phyloP scores from a whole-genome alignment of 1,140 invertebrate genomes.

The Cyclina sinensis region DNA sequence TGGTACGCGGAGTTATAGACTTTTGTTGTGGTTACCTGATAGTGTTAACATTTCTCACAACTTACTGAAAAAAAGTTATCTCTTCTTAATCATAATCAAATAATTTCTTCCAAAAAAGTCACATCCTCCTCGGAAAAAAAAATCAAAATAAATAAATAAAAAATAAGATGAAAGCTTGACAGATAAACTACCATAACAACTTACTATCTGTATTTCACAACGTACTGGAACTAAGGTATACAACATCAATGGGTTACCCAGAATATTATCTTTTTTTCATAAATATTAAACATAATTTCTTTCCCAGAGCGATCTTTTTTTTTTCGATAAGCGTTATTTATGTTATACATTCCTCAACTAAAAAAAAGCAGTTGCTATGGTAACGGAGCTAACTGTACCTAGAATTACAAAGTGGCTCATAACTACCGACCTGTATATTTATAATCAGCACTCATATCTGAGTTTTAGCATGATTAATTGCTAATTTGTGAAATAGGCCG shows the following conservation, averaged over 20 bases:
- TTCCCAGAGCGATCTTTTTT: constrained; percentile 3
- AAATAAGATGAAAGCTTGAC: too few species aligned
- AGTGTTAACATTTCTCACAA: too few species aligned
- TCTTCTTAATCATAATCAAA: too few species aligned
- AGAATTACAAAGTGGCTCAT: constrained; percentile 17
- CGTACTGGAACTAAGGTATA: too few species aligned
- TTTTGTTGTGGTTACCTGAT: too few species aligned
- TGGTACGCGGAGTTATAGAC: too few species aligned
- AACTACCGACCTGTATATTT: constrained; percentile 2
- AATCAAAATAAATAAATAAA: background rate
- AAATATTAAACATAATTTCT: background rate
- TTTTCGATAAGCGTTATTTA: constrained; percentile 9
- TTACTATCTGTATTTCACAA: too few species aligned
- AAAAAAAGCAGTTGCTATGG: background rate
- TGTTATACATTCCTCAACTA: constrained; percentile 48
- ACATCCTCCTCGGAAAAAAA: background rate
- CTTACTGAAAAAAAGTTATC: too few species aligned
- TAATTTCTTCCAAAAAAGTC: too few species aligned
- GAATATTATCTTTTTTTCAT: background rate
- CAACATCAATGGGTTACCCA: background rate
- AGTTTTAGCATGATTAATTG: background rate
- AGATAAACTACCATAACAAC: too few species aligned
- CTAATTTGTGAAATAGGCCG: constrained; percentile 1
- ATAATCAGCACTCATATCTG: constrained; percentile 2
- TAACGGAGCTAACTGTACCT: background rate